Conservation (phyloP, 2,888 invertebrate genomes). For the Scaptomyza reducta region DNA sequence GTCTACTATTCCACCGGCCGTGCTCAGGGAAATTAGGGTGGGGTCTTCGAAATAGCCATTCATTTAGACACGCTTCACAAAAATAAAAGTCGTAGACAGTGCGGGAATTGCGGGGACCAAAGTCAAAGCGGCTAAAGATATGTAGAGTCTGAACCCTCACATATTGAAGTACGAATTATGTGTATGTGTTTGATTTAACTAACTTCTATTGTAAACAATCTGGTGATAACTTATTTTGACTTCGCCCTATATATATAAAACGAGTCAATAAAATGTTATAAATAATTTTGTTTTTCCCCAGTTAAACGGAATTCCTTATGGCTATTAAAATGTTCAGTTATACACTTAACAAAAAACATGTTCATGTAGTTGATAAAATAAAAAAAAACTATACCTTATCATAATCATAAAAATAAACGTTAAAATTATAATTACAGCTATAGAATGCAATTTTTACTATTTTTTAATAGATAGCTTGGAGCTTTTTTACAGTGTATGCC, state of each 20-base stretch:
- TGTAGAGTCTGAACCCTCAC: too few relatives aligned
- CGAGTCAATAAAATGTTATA: constrained; percentile 55
- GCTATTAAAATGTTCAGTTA: not conserved
- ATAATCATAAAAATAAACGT: too few relatives aligned
- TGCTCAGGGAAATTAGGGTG: too few relatives aligned
- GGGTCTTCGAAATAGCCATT: too few relatives aligned
- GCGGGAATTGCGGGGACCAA: too few relatives aligned
- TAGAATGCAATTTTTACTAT: too few relatives aligned
- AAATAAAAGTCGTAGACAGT: too few relatives aligned
- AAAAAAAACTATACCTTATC: not conserved
- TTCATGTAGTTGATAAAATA: too few relatives aligned
- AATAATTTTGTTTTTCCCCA: constrained; percentile 47
- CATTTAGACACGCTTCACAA: too few relatives aligned
- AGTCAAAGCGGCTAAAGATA: too few relatives aligned
- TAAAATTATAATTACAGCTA: too few relatives aligned
- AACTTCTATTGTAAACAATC: not conserved
- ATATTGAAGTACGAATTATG: constrained; percentile 10
- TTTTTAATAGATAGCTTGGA: not conserved
- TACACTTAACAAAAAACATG: constrained; percentile 17
- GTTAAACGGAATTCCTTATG: constrained; percentile 15
- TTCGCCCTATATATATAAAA: constrained; percentile 35
- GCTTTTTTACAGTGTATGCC: constrained; percentile 30
- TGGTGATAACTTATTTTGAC: constrained; percentile 32
- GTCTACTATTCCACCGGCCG: too few relatives aligned
- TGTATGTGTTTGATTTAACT: constrained; percentile 5